Conservation (phyloP, 1,140 invertebrate genomes). For the Geopemphigus sp. region DNA sequence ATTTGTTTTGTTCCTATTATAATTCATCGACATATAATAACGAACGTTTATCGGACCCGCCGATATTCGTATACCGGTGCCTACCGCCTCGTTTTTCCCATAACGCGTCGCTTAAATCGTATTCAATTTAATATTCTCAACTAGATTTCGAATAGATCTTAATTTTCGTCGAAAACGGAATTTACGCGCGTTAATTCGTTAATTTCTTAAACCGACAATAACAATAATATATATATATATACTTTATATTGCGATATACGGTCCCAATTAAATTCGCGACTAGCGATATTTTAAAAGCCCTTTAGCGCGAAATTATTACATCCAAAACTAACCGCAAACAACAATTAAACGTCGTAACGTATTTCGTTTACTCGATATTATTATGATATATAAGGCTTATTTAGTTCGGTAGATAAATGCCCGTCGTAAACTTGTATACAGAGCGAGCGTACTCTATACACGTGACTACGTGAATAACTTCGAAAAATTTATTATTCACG, state of each 20-base stretch:
- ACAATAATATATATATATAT: not conserved
- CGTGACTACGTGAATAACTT: not conserved
- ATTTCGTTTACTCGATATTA: slow-evolving; percentile 16
- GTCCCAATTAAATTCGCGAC: not conserved
- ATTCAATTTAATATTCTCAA: too few relatives aligned
- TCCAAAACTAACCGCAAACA: slow-evolving; percentile 12
- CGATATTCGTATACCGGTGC: too few relatives aligned
- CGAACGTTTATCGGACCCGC: too few relatives aligned
- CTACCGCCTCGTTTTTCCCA: too few relatives aligned
- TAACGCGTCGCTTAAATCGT: too few relatives aligned
- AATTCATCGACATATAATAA: too few relatives aligned
- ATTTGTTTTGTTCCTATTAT: too few relatives aligned
- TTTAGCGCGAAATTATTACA: not conserved
- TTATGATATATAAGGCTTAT: not conserved
- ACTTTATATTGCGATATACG: too few relatives aligned
- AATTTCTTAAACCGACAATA: not conserved
- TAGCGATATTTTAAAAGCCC: not conserved
- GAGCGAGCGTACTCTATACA: not conserved
- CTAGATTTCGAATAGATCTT: too few relatives aligned
- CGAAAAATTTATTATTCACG: not conserved
- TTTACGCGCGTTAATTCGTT: too few relatives aligned
- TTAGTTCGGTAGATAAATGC: slow-evolving; percentile 8
- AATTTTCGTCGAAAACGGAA: too few relatives aligned
- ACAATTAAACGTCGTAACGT: slow-evolving; percentile 12
- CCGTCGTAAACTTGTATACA: not conserved